Evolutionary conservation across 2,113 vertebrate genomes (phyloP), one percentile per base, ranked within the genome.

Genomic region (Podarcis cretensis): DNA sequence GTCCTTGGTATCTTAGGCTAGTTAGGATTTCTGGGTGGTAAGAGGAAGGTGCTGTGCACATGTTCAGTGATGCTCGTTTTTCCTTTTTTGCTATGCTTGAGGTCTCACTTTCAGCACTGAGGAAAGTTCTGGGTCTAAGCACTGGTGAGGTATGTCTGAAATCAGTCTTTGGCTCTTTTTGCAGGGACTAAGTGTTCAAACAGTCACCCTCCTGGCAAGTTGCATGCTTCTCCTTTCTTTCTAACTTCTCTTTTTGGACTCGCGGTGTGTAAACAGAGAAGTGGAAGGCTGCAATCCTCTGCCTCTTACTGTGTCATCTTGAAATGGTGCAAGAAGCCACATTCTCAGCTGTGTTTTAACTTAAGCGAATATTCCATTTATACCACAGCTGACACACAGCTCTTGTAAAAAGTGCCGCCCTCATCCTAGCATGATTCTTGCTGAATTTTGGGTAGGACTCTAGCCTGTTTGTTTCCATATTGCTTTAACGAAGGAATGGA

Each of bases 301-400:
- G 90, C 87, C 82, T 92, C 91, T 90, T 81, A 5, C 93, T 88
- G 89, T 79, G 87, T 83, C 87, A 88, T 83, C 85, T 69, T 79
- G 76, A 69, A 87, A 32, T 87, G 63, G 76, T 66, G 59, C 76
- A 88, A 88, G 57, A 48, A 76, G 87, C 82, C 73, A 66, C 13
- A 84, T 93, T 89, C 87, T 95, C 93, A 95, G 96, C 95, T 96
- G 94, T 92, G 92, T 91, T 93, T 94, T 88, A 79, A 87, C 88
- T 92, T 91, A 87, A 92, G 94, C 71, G 80, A 92, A 92, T 89
- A 91, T 87, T 92, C 92, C 35, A 71, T 90, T 95, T 93, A 93
- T 93, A 23, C 89, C 85, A 87, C 92, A 93, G 89, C 94, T 95
- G 93, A 93, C 94, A 93, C 92, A 79, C 32, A 79, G 90, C 87